Base-by-base conservation (phyloP, 2,888 invertebrate genomes). In the Polydrusus pterygomalis region DNA sequence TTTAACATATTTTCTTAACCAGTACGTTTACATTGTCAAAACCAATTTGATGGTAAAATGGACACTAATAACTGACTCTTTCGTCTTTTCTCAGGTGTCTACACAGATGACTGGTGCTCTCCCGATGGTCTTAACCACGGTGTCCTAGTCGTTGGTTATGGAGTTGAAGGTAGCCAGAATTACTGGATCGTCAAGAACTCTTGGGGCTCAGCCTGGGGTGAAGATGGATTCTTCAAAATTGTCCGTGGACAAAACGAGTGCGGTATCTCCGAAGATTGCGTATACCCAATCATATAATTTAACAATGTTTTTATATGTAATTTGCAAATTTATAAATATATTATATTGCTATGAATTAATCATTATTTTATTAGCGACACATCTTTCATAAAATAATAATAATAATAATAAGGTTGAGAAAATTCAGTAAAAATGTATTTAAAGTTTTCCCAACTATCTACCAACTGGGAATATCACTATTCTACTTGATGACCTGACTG, bases 131-230 rank as follows among this genome's bases (percentile, higher is more conserved):
- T 77, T 40, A 65, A 77, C 54, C 77, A 77, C 17, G 77, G 56
- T 56, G 77, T 73, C 18, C 38, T 73, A 0, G 20, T 73, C 38
- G 73, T 77, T 11, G 77, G 77, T 58, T 77, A 77, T 45, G 77
- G 77, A 25, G 64, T 38, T 15, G 70, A 73, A 49, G 30, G 62
- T 56, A 72, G 70, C 8, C 20, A 56, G 10, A 58, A 77, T 38
- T 77, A 70, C 56, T 77, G 77, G 77, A 68, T 73, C 20, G 60
- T 77, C 38, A 76, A 76, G 40, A 72, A 75, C 38, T 71, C 75
- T 1, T 75, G 75, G 75, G 75, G 75, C 7, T 10, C 67, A 15
- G 8, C 11, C 3, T 76, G 68, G 68, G 76, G 76, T 47, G 76
- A 76, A 38, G 3, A 62, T 2, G 76, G 76, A 34, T 76, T 71